Evolutionary conservation across 2,888 invertebrate species (phyloP).

Genomic region (Pachycephus smyrnensis): DNA sequence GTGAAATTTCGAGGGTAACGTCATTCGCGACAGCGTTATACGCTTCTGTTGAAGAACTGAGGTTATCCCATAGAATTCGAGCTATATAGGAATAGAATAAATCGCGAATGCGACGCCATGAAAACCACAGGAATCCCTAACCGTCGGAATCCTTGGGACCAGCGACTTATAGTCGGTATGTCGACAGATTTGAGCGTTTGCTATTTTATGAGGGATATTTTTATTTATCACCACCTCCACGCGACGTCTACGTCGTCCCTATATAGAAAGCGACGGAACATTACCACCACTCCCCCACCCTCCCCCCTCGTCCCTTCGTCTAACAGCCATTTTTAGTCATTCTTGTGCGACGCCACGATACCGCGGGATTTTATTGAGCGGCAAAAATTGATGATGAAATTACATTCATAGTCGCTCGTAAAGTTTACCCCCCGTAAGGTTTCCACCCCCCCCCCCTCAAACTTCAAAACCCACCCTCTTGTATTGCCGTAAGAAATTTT

Average conservation of each 20-base stretch:
- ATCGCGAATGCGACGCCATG: background rate
- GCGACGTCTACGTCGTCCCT: background rate
- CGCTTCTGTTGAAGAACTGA: background rate
- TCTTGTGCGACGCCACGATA: background rate
- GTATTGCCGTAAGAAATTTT: background rate
- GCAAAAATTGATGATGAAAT: slow-evolving; percentile 49
- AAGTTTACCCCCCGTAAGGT: slow-evolving; percentile 36
- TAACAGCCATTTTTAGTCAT: background rate
- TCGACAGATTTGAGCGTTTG: background rate
- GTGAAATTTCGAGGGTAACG: background rate
- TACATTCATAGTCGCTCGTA: slow-evolving; percentile 48
- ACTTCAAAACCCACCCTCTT: background rate
- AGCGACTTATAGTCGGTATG: background rate
- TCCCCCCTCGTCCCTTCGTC: background rate
- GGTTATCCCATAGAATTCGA: background rate
- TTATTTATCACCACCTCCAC: background rate
- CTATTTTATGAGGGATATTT: background rate
- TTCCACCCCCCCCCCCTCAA: too few species aligned
- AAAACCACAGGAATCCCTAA: background rate
- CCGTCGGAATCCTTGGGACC: background rate
- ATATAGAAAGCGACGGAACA: background rate
- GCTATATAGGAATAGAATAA: background rate
- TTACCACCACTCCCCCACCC: background rate
- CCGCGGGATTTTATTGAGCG: slow-evolving; percentile 4
- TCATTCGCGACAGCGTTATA: background rate